Percentiles rank a stretch among this genome's conserved stretches.
Conservation (phyloP, 2,888 invertebrate genomes). For the Eupithecia centaureata region DNA sequence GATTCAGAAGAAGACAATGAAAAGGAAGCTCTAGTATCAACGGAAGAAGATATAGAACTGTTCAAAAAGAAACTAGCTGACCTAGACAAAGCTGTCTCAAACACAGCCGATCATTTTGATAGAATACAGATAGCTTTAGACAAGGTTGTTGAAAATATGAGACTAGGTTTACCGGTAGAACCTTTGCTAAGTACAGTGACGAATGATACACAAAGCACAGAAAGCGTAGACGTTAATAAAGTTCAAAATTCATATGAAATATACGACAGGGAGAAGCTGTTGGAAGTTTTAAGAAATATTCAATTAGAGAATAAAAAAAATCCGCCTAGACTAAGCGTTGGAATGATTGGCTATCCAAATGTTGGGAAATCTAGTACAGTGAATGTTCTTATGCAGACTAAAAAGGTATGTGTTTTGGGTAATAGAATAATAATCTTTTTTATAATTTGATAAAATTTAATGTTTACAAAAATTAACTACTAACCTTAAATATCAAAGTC, state of each 20-base stretch:
- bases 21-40: conserved; percentile 58
- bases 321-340: conserved; percentile 89
- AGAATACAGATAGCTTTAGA: conserved; percentile 81
- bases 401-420: conserved; percentile 85
- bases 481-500: no score
- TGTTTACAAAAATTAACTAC: no score
- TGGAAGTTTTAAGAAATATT: conserved; percentile 87
- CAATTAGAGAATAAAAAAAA: conserved; percentile 74
- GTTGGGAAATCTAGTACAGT: conserved; percentile 99
- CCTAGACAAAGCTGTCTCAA: conserved; percentile 80
- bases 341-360: conserved; percentile 99
- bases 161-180: conserved; percentile 67
- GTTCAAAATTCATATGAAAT: conserved; percentile 84
- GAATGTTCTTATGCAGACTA: conserved; percentile 94
- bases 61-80: conserved; percentile 80
- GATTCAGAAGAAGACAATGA: conserved; percentile 62
- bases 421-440: no score
- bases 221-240: conserved; percentile 36
- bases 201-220: conserved; percentile 7
- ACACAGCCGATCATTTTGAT: conserved; percentile 82
- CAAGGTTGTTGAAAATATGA: conserved; percentile 68
- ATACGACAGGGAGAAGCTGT: conserved; percentile 87
- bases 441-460: no score
- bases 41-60: conserved; percentile 73
- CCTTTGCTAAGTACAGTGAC: conserved; percentile 45